Evolutionary conservation across 2,113 vertebrate genomes (phyloP).

Genomic region (Hippocampus comes): DNA sequence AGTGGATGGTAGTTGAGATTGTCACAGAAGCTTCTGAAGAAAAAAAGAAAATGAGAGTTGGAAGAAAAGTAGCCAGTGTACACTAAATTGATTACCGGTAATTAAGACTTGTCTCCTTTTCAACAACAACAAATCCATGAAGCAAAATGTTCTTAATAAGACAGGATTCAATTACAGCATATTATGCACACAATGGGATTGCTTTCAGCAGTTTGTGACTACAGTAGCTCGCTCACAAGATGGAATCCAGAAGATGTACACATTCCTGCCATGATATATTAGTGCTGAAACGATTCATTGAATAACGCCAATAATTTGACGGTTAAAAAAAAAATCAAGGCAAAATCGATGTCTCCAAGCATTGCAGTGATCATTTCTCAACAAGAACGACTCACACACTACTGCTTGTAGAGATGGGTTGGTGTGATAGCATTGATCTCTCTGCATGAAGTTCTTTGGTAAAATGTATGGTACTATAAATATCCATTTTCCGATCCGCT

Average conservation of each 20-base stretch:
- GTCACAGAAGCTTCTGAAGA: constrained; percentile 80
- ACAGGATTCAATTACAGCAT: background rate
- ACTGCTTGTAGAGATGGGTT: too few relatives aligned
- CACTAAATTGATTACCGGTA: too few relatives aligned
- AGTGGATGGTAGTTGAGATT: constrained; percentile 97
- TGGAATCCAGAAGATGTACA: background rate
- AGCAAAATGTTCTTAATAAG: background rate
- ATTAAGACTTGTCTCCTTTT: background rate
- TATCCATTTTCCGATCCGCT: too few relatives aligned
- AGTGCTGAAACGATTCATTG: background rate
- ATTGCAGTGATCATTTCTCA: too few relatives aligned
- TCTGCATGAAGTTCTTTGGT: too few relatives aligned
- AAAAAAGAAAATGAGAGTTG: constrained; percentile 17
- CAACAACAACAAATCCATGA: background rate
- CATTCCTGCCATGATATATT: background rate
- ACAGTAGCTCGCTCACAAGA: background rate
- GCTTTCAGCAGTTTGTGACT: background rate
- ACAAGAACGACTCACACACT: too few relatives aligned
- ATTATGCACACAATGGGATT: background rate
- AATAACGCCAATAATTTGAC: background rate
- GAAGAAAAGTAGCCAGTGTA: background rate
- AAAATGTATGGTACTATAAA: too few relatives aligned
- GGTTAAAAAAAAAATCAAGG: too few relatives aligned
- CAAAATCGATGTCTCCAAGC: too few relatives aligned
- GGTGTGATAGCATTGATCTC: too few relatives aligned